These are phyloP conservation scores for Pteromalus puparum DNA, from an alignment of 1,140 invertebrate genomes.

Conservation along the genomic window DNA sequence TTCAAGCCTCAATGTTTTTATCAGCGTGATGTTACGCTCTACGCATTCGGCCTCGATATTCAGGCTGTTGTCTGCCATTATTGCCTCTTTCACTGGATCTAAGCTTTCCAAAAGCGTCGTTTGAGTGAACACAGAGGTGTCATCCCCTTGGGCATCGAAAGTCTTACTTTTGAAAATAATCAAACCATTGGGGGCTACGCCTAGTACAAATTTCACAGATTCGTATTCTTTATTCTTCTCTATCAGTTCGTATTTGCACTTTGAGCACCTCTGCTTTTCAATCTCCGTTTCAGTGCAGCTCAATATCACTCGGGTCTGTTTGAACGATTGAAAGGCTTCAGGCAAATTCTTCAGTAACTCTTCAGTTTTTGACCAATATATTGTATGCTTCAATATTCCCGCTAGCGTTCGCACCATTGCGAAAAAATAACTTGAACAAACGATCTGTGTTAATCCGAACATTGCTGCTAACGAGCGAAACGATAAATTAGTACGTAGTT, in stretches of 20 bases:
- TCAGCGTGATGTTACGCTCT: constrained; percentile 29
- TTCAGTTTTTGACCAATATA: constrained; percentile 41
- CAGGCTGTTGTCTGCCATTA: constrained; percentile 30
- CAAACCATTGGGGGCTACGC: constrained; percentile 32
- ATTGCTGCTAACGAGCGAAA: constrained; percentile 19
- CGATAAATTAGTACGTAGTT: constrained; percentile 32
- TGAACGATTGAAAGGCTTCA: constrained; percentile 16
- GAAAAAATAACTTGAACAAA: constrained; percentile 18
- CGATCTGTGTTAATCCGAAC: constrained; percentile 10
- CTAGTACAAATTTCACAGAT: constrained; percentile 29
- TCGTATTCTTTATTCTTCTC: not conserved
- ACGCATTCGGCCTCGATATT: constrained; percentile 35
- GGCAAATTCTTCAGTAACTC: constrained; percentile 32
- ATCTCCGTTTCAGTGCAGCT: constrained; percentile 22
- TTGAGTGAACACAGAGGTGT: constrained; percentile 4
- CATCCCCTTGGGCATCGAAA: not conserved
- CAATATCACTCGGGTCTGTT: constrained; percentile 35
- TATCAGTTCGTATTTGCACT: not conserved
- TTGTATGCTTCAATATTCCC: constrained; percentile 1
- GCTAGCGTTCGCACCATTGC: constrained; percentile 2
- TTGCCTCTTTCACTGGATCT: constrained; percentile 28
- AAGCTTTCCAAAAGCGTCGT: not conserved
- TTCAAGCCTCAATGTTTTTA: constrained; percentile 28
- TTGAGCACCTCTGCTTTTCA: constrained; percentile 35
- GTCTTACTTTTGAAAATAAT: constrained; percentile 38